These are phyloP conservation scores for Seira musarum DNA, from an alignment of 2,888 invertebrate species.

Conservation along the genomic window DNA sequence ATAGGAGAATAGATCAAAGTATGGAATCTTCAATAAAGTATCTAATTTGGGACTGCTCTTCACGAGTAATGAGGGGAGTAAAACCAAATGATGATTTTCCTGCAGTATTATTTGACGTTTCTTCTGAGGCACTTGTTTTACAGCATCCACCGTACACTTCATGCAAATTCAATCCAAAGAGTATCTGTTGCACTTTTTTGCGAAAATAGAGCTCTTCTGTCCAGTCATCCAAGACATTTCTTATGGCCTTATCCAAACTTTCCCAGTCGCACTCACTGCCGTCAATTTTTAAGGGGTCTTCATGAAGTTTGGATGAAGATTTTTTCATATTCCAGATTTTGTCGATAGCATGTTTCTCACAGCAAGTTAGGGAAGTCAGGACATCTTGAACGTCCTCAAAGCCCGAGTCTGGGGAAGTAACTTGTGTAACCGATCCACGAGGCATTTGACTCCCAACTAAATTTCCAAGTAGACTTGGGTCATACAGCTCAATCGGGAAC, in stretches of 20 bases:
- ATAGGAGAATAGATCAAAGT: no score
- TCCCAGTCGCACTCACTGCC: conserved; percentile 30
- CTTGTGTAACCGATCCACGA: background rate
- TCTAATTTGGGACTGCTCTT: no score
- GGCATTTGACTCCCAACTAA: conserved; percentile 21
- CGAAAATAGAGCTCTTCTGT: conserved; percentile 31
- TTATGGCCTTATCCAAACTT: conserved; percentile 18
- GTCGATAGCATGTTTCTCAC: conserved; percentile 35
- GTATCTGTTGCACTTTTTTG: conserved; percentile 20
- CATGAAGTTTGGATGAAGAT: background rate
- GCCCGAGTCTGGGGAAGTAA: background rate
- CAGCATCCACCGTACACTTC: conserved; percentile 26
- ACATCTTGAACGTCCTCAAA: conserved; percentile 20
- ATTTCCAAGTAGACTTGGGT: conserved; percentile 27
- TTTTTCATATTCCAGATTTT: background rate
- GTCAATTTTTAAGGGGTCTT: background rate
- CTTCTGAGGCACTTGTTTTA: no score
- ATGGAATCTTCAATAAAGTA: no score
- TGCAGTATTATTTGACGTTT: no score
- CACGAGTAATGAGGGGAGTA: no score
- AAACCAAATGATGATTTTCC: no score
- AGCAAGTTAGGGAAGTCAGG: conserved; percentile 19
- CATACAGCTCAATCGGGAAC: conserved; percentile 43
- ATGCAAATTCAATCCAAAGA: conserved; percentile 30
- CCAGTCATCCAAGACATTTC: conserved; percentile 27